A percentile compares a stretch with the other conserved stretches of the same genome.
phyloP scores from a whole-genome alignment of 2,797 vertebrate species.

The Myiotriccus ornatus region DNA sequence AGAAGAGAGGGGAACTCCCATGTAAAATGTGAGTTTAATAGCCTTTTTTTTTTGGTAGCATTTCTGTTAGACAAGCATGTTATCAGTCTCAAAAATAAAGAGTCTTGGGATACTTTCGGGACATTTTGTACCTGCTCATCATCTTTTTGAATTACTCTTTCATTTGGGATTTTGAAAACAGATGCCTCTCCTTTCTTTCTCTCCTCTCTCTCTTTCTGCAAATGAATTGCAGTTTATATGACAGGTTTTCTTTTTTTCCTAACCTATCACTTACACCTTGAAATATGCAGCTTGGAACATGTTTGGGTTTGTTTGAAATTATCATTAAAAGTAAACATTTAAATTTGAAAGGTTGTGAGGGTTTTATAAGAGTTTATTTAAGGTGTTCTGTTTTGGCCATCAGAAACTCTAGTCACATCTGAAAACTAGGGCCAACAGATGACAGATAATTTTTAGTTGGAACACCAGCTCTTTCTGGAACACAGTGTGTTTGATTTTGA shows the following conservation, averaged over 20 bases:
- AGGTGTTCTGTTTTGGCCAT: not conserved
- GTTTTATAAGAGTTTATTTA: not conserved
- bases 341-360: not conserved
- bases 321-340: not conserved
- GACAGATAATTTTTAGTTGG: not conserved
- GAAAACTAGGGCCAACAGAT: not conserved
- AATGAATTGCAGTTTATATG: not conserved
- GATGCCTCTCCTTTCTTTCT: not conserved
- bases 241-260: not conserved
- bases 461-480: conserved; percentile 5
- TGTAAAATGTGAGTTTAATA: not conserved
- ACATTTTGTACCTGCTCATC: not conserved
- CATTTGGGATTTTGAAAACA: not conserved
- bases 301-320: not conserved
- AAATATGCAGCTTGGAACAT: not conserved
- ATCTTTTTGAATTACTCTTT: not conserved
- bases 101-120: not conserved
- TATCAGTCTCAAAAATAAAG: not conserved
- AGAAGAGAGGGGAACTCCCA: not conserved
- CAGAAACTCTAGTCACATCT: not conserved
- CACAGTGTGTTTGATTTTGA: not conserved
- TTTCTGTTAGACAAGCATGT: not conserved
- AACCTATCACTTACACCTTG: not conserved
- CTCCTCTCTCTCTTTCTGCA: no score
- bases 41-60: not conserved